Evolutionary conservation across 1,140 invertebrate genomes (phyloP).

Genomic region (Sinonovacula constricta): DNA sequence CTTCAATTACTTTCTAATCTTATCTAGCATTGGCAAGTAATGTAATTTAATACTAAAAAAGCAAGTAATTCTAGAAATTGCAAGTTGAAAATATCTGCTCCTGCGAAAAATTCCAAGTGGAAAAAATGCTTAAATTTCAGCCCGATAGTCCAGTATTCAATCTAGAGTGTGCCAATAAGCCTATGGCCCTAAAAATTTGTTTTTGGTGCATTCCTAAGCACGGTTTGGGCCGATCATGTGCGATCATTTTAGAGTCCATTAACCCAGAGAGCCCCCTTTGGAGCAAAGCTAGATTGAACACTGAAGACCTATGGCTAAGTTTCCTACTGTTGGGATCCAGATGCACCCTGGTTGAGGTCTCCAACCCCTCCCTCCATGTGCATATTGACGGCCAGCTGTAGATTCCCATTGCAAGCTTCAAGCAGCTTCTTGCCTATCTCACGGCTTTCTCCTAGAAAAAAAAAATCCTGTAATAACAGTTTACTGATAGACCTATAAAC

Average conservation of each 20-base stretch:
- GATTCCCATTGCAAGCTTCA: constrained; percentile 80
- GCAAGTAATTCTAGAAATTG: too few species aligned
- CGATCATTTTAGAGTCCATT: background rate
- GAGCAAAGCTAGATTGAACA: constrained; percentile 62
- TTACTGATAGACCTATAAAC: too few species aligned
- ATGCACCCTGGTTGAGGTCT: constrained; percentile 10
- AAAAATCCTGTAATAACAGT: too few species aligned
- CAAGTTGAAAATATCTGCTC: too few species aligned
- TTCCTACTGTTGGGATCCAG: constrained; percentile 46
- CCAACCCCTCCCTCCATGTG: constrained; percentile 79
- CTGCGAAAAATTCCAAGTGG: too few species aligned
- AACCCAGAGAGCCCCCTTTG: constrained; percentile 59
- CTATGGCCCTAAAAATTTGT: too few species aligned
- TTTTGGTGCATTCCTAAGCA: background rate
- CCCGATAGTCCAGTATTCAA: too few species aligned
- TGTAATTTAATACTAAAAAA: too few species aligned
- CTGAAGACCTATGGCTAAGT: background rate
- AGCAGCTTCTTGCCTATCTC: constrained; percentile 76
- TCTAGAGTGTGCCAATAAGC: too few species aligned
- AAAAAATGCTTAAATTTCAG: too few species aligned
- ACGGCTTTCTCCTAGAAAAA: constrained; percentile 69
- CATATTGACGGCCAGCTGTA: constrained; percentile 82
- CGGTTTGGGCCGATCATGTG: background rate
- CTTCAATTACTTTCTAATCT: too few species aligned
- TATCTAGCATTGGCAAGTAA: too few species aligned